Evolutionary conservation across 2,888 invertebrate species (phyloP).

Genomic region (Tetragonula carbonaria): DNA sequence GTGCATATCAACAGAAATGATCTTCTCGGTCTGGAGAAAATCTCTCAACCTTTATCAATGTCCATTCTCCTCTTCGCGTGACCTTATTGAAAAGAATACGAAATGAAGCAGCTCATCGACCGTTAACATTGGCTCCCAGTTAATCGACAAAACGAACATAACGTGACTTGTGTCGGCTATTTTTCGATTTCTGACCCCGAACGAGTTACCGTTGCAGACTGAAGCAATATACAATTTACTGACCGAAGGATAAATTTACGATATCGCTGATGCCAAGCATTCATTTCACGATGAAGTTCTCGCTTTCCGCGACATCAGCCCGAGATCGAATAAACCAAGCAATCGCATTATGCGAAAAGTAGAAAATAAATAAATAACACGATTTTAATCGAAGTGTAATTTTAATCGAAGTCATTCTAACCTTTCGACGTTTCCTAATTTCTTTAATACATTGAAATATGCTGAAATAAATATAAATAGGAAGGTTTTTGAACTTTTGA

Average conservation of each 20-base stretch:
- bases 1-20: slow-evolving; percentile 16
- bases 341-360: background rate
- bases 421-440: no score
- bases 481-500: no score
- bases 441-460: no score
- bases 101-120: slow-evolving; percentile 62
- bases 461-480: no score
- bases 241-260: slow-evolving; percentile 41
- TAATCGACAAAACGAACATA: slow-evolving; percentile 63
- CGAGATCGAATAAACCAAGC: background rate
- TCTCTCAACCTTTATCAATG: slow-evolving; percentile 21
- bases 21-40: slow-evolving; percentile 12
- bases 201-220: slow-evolving; percentile 26
- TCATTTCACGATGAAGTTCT: slow-evolving; percentile 11
- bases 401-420: no score
- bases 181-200: slow-evolving; percentile 40
- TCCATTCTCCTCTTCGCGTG: slow-evolving; percentile 20
- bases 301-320: background rate
- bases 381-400: no score
- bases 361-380: no score
- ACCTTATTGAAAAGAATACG: slow-evolving; percentile 57
- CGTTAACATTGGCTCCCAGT: slow-evolving; percentile 73
- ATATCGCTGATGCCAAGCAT: background rate
- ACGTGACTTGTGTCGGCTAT: slow-evolving; percentile 74
- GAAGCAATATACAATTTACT: slow-evolving; percentile 26